Percentiles rank a stretch among this genome's conserved stretches.
phyloP scores from a whole-genome alignment of 2,888 invertebrate genomes.

The Yponomeuta plumbellus region DNA sequence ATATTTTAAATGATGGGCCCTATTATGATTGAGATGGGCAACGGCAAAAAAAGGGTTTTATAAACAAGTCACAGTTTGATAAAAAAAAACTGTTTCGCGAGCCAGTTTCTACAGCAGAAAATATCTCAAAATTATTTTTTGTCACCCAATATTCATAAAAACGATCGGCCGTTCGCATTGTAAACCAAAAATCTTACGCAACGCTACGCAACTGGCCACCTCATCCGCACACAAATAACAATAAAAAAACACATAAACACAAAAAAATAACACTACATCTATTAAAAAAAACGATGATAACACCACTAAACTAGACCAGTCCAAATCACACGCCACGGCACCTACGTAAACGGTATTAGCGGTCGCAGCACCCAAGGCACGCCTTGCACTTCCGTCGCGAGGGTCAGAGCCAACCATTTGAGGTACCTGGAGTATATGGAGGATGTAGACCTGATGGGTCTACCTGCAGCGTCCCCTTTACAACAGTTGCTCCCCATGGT shows the following conservation, averaged over 20 bases:
- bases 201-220: neutral
- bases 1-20: too few species aligned
- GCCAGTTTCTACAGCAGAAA: too few species aligned
- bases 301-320: neutral
- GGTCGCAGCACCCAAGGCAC: constrained; percentile 56
- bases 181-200: neutral
- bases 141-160: too few species aligned
- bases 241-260: neutral
- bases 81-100: too few species aligned
- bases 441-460: constrained; percentile 60
- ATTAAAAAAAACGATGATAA: constrained; percentile 1
- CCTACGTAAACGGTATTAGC: constrained; percentile 46
- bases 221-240: neutral
- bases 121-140: too few species aligned
- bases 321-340: constrained; percentile 29
- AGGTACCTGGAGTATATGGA: constrained; percentile 73
- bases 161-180: neutral
- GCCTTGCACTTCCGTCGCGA: constrained; percentile 50
- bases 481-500: constrained; percentile 78
- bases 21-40: too few species aligned
- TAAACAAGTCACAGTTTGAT: too few species aligned
- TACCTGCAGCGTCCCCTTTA: constrained; percentile 72
- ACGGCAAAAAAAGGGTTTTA: too few species aligned
- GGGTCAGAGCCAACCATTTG: constrained; percentile 47
- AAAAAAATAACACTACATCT: constrained; percentile 7